These are phyloP conservation scores for Phaedon cochleariae DNA, from an alignment of 2,888 invertebrate species.

Conservation along the genomic window DNA sequence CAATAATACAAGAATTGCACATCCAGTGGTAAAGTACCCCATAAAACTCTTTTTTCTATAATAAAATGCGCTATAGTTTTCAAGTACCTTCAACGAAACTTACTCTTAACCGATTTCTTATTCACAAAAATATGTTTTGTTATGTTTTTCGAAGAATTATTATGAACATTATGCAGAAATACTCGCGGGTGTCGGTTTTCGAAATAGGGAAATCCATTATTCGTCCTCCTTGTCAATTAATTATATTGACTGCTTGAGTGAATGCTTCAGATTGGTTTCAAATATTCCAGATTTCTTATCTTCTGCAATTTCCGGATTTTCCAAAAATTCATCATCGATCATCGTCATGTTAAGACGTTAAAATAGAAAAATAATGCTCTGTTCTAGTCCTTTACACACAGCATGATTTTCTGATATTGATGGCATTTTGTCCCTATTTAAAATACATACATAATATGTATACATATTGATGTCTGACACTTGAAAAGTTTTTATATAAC, in stretches of 20 bases:
- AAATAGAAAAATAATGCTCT: not conserved
- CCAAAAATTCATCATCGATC: not conserved
- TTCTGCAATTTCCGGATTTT: not conserved
- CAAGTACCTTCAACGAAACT: constrained; percentile 5
- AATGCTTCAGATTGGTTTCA: not conserved
- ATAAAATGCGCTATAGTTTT: constrained; percentile 4
- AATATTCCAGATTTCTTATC: not conserved
- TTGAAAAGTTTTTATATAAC: constrained; percentile 41
- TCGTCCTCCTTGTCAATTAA: not conserved
- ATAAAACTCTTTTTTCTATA: not conserved
- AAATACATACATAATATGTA: too few relatives aligned
- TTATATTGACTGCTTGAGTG: not conserved
- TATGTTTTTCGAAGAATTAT: not conserved
- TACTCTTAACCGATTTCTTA: not conserved
- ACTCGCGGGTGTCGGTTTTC: not conserved
- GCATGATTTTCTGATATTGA: not conserved
- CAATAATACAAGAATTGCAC: too few relatives aligned
- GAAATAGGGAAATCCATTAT: not conserved
- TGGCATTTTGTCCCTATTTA: not conserved
- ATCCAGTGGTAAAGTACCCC: not conserved
- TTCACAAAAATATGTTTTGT: constrained; percentile 1
- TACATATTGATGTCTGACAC: constrained; percentile 37
- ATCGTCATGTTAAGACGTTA: not conserved
- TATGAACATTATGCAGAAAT: not conserved
- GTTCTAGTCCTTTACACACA: constrained; percentile 30